These are phyloP conservation scores for Onychostoma macrolepis DNA, from an alignment of 2,113 vertebrate species.

Conservation along the genomic window DNA sequence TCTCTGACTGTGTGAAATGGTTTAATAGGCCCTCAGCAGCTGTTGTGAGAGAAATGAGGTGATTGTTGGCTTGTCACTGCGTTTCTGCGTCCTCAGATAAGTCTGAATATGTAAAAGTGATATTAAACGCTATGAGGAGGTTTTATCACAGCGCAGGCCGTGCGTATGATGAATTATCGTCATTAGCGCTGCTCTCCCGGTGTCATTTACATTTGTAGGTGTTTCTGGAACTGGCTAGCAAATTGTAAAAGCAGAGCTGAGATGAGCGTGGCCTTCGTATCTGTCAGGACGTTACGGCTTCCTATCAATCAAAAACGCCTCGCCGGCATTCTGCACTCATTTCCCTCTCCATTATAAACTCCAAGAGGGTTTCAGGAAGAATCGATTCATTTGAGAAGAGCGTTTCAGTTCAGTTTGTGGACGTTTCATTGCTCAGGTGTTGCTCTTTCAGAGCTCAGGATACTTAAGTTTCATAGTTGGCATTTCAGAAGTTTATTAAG, in stretches of 20 bases:
- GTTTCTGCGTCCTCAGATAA: neutral
- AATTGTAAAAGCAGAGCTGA: constrained; percentile 49
- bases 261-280: neutral
- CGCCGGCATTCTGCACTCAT: neutral
- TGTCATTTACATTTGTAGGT: constrained; percentile 22
- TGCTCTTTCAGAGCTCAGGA: neutral
- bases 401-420: no score
- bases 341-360: neutral
- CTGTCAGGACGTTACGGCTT: constrained; percentile 21
- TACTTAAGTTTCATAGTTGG: neutral
- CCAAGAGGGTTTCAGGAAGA: neutral
- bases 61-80: neutral
- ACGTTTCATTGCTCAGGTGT: neutral
- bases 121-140: constrained; percentile 27
- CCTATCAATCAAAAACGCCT: constrained; percentile 46
- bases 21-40: constrained; percentile 21
- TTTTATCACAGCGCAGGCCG: constrained; percentile 16
- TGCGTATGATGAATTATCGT: constrained; percentile 49
- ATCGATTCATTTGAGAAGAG: neutral
- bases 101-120: constrained; percentile 25
- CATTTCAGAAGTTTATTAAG: neutral
- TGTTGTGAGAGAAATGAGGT: neutral
- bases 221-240: constrained; percentile 42
- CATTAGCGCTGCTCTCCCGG: constrained; percentile 53
- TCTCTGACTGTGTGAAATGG: neutral